Base-by-base conservation (phyloP, 2,888 invertebrate species). In the Macrophya annulata region DNA sequence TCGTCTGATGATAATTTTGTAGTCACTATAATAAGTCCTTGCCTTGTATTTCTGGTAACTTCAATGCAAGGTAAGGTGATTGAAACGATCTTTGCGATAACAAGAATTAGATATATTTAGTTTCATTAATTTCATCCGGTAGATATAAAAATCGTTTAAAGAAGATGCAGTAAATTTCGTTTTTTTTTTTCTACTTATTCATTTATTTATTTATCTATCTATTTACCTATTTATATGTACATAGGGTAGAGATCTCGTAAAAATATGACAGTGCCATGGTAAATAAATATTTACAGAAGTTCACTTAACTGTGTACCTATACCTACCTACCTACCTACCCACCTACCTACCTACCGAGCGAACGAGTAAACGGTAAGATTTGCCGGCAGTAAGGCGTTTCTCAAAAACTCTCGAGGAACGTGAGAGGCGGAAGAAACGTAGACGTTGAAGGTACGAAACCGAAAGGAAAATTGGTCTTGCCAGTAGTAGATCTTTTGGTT, bases 211-310 rank as follows among this genome's bases (percentile, higher is more conserved):
- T 48, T 12, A 21, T 74, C 10, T 21, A 45, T 15, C 17, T 43
- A 45, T 45, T 74, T 12, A 45, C n/a, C 12, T 74, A 21, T 45
- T 72, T 10, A 37, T 45, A 17, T 45, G 21, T 15, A 25, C 21
- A 21, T 45, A 17, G 45, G 74, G n/a, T 74, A 45, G 12, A 43
- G 74, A 25, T 74, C 55, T 51, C 15, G 17, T 4, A 37, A 37
- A 31, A 37, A 31, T 15, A 55, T 8, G 51, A 77, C 31, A 51
- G 15, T 37, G 10, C 15, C 12, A 10, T 17, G 45, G 43, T 51
- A 43, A 77, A 77, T 77, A 77, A 77, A 77, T 77, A 55, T 77
- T n/a, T 55, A 77, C 77, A 77, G 77, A 77, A 77, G 77, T 77
- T 77, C 77, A 77, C 51, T 51, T 51, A 37, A 77, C 51, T 51